These are phyloP conservation scores for Hartigia nigra DNA, from an alignment of 2,888 invertebrate genomes.

Conservation along the genomic window DNA sequence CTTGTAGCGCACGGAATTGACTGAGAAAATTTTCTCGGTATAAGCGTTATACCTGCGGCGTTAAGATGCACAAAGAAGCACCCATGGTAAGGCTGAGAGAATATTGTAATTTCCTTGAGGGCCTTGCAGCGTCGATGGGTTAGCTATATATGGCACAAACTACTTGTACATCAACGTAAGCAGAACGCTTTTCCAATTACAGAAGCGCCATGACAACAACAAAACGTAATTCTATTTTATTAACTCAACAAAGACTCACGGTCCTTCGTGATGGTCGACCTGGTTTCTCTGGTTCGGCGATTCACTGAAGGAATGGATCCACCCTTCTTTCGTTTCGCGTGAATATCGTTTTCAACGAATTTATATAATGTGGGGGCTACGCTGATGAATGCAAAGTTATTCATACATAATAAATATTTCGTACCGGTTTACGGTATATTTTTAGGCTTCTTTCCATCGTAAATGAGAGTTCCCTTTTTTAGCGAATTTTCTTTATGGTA, in stretches of 20 bases:
- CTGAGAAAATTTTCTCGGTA: not conserved
- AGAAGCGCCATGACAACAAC: not conserved
- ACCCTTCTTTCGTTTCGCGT: not conserved
- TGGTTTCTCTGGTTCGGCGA: not conserved
- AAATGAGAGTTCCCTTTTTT: not conserved
- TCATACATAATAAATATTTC: not conserved
- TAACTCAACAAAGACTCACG: not conserved
- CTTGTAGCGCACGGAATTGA: not conserved
- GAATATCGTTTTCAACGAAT: not conserved
- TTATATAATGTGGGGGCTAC: not conserved
- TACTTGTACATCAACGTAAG: not conserved
- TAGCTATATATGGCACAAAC: not conserved
- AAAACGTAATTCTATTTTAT: not conserved
- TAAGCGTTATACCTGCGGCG: not conserved
- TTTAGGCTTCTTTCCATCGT: not conserved
- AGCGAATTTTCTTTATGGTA: not conserved
- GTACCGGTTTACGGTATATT: not conserved
- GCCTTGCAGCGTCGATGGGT: not conserved
- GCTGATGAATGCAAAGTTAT: not conserved
- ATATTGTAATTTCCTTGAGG: not conserved
- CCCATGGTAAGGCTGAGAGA: not conserved
- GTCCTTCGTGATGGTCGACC: not conserved
- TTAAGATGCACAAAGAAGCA: not conserved
- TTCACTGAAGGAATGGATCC: not conserved
- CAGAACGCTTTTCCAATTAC: not conserved